Evolutionary conservation across 2,113 vertebrate genomes (phyloP), one percentile per base, ranked within the genome.

Genomic region (Psephotus haematonotus): DNA sequence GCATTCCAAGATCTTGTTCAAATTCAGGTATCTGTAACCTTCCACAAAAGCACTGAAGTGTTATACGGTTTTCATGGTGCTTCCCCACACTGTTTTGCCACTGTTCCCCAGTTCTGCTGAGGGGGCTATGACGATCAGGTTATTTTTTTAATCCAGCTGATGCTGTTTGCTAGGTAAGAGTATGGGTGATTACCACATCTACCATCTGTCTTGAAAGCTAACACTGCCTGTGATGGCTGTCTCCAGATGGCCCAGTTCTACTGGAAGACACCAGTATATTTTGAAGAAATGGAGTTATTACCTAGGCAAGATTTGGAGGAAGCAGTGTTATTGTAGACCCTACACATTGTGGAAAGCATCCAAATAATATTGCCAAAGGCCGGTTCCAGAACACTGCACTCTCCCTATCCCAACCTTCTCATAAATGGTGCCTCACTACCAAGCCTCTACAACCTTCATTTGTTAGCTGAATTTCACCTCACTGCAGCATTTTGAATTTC

Each of bases 11-110:
- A n/a, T 78, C 64, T 43, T 85, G 19, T 77, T 86, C 60, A 81
- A 88, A 76, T 35, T 37, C 62, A 90, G 67, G n/a, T 87, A 60
- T 20, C 46, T 70, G 12, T 82, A 93, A 50, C 50, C 72, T 95
- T 55, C 53, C 43, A 35, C 18, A 39, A 12, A 20, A 82, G 28
- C 7, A 28, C 28, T 70, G 75, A 90, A 95, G 77, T 88, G 59
- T 39, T 82, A 3, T 9, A 25, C 3, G 9, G 3, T 3, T 0
- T 20, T 52, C 37, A 5, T 1, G 1, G 27, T 31, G 4, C 52
- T 46, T 24, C 41, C 19, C 17, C 70, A 59, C 27, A 27, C 3
- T 3, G 1, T 10, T 53, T 68, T 84, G 47, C 35, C 33, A 8
- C 17, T 37, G 17, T 71, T 77, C 9, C 39, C n/a, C 68, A 70